Evolutionary conservation across 2,113 vertebrate genomes (phyloP).

Genomic region (Phyllopteryx taeniolatus): DNA sequence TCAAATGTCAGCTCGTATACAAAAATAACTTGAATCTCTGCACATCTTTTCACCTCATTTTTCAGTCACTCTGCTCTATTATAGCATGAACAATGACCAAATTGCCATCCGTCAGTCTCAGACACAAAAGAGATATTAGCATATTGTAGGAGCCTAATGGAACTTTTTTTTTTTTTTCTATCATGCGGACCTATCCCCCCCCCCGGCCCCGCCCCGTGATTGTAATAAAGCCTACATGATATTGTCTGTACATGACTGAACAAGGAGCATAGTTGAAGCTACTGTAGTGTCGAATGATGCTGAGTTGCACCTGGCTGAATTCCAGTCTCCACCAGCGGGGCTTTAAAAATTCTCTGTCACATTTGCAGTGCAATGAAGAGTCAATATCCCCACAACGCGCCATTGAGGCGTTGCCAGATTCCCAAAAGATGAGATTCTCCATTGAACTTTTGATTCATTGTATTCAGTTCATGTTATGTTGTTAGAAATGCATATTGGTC

Average conservation of each 20-base stretch:
- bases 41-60: slow-evolving; percentile 11
- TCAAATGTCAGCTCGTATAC: background rate
- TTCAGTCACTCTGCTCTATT: slow-evolving; percentile 36
- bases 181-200: slow-evolving; percentile 8
- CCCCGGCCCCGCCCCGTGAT: background rate
- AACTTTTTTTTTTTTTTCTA: slow-evolving; percentile 8
- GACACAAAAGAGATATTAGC: slow-evolving; percentile 28
- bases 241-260: slow-evolving; percentile 1
- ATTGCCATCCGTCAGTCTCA: slow-evolving; percentile 57
- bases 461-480: too few relatives aligned
- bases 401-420: too few relatives aligned
- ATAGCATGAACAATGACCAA: slow-evolving; percentile 51
- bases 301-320: background rate
- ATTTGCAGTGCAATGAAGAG: background rate
- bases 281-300: background rate
- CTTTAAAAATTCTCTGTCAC: background rate
- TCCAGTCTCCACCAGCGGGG: background rate
- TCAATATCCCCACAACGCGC: too few relatives aligned
- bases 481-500: too few relatives aligned
- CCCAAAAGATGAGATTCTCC: too few relatives aligned
- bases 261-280: background rate
- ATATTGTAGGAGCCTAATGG: slow-evolving; percentile 25
- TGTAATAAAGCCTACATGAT: slow-evolving; percentile 13
- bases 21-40: slow-evolving; percentile 12
- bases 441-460: too few relatives aligned